Base-by-base conservation (phyloP, 2,797 vertebrate genomes). In the Microtus obscurus region DNA sequence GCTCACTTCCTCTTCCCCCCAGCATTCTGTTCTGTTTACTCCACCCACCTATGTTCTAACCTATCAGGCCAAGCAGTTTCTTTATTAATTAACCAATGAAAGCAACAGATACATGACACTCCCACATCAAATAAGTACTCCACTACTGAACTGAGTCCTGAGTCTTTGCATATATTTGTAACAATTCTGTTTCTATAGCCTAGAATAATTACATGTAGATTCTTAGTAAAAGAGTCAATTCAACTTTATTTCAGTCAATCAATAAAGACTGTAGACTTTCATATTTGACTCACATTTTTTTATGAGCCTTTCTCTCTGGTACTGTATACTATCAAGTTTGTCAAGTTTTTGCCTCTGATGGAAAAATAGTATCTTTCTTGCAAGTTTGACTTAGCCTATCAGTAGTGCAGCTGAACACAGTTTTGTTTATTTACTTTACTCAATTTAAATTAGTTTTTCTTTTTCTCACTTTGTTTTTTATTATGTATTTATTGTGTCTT, bases 351-450 rank as follows among this genome's bases (percentile, higher is more conserved):
- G 16, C 4, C 4, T 91, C 5, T 91, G 2, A n/a, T 53, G 19
- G 25, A n/a, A n/a, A 93, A 91, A 71, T 74, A 43, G 40, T 45
- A 11, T 83, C 34, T 91, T 61, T 89, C 34, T 94, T 88, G 29
- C 48, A 65, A 77, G 74, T 91, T 74, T 43, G 23, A 87, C 91
- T 83, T 91, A 40, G 29, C 27, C 43, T 89, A 14, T 81, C n/a
- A 37, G 48, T 89, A 43, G 17, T 59, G 71, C 67, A 17, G 12
- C 29, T 63, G 17, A 87, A 73, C 37, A 93, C 51, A 91, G 74
- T 80, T 92, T 92, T 29, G 21, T 96, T 29, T 92, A 48, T 95
- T 65, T 89, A 56, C 40, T 88, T 79, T 92, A 25, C 77, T 19
- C 40, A 88, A 5, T 61, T 81, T 45, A 48, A 45, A 40, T 43